Evolutionary conservation across 1,140 invertebrate species (phyloP).

Genomic region (Drosophila truncata): DNA sequence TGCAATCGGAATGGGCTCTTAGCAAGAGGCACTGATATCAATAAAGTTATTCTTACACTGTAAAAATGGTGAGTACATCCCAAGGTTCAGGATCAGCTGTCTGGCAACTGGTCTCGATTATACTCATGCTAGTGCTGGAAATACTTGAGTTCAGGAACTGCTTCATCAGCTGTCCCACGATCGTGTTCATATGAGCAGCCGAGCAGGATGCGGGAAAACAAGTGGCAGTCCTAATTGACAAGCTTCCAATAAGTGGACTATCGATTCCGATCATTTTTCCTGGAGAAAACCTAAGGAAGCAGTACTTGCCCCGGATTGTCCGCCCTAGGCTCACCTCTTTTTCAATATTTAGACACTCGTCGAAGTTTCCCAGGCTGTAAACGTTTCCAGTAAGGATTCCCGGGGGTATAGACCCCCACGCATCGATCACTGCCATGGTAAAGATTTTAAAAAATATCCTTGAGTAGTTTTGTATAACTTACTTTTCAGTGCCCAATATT

Average conservation of each 20-base stretch:
- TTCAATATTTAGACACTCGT: constrained; percentile 52
- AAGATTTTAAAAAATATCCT: background rate
- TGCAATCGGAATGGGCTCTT: background rate
- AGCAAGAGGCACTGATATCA: background rate
- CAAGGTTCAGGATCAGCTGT: constrained; percentile 24
- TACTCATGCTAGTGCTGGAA: background rate
- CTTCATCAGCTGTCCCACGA: background rate
- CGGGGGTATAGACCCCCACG: constrained; percentile 14
- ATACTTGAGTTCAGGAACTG: constrained; percentile 15
- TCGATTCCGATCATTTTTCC: background rate
- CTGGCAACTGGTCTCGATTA: constrained; percentile 27
- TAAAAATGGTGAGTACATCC: constrained; percentile 56
- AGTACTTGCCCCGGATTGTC: constrained; percentile 55
- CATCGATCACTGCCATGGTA: constrained; percentile 54
- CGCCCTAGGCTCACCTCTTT: background rate
- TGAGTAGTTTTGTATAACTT: background rate
- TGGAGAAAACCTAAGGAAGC: constrained; percentile 1
- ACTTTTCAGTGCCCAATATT: constrained; percentile 39
- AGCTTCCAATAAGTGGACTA: rapidly evolving
- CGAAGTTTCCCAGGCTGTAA: constrained; percentile 62
- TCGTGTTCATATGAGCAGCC: constrained; percentile 16
- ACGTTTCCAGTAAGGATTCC: constrained; percentile 17
- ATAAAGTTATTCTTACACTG: constrained; percentile 41
- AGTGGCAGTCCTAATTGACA: constrained; percentile 10
- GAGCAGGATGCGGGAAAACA: constrained; percentile 35